Evolutionary conservation across 2,113 vertebrate species (phyloP).

Genomic region (Ia io): DNA sequence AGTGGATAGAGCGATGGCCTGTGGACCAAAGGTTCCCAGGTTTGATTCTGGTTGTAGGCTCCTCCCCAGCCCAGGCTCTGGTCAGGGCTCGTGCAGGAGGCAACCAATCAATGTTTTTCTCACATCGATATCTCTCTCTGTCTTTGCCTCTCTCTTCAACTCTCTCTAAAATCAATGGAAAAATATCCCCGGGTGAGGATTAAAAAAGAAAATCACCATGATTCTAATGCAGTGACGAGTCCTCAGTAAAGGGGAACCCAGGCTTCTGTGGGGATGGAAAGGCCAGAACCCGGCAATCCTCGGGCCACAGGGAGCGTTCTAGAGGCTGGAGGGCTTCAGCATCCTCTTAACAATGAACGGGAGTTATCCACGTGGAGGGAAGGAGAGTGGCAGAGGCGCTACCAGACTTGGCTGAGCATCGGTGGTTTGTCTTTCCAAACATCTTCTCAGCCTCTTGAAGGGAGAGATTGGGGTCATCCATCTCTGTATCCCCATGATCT

Average conservation of each 20-base stretch:
- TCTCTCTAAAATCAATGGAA: too few relatives aligned
- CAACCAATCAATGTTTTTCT: too few relatives aligned
- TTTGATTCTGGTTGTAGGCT: too few relatives aligned
- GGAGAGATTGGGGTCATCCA: not conserved
- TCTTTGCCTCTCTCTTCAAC: too few relatives aligned
- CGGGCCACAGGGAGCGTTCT: not conserved
- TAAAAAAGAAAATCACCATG: not conserved
- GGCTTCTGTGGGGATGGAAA: not conserved
- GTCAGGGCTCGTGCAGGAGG: too few relatives aligned
- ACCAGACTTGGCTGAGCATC: accelerated
- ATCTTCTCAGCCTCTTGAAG: not conserved
- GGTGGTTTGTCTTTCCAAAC: not conserved
- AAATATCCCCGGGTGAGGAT: too few relatives aligned
- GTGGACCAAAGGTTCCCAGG: too few relatives aligned
- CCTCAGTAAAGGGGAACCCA: not conserved
- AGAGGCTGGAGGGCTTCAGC: not conserved
- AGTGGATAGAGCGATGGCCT: too few relatives aligned
- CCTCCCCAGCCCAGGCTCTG: too few relatives aligned
- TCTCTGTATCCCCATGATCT: not conserved
- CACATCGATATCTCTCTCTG: too few relatives aligned
- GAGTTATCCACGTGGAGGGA: too few relatives aligned
- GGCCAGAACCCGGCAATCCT: not conserved
- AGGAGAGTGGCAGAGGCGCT: not conserved
- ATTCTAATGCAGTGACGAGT: not conserved
- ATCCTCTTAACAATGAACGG: accelerated